phyloP scores from a whole-genome alignment of 53 echinoderm and acorn worm species.

The Hippasteria phrygiana region DNA sequence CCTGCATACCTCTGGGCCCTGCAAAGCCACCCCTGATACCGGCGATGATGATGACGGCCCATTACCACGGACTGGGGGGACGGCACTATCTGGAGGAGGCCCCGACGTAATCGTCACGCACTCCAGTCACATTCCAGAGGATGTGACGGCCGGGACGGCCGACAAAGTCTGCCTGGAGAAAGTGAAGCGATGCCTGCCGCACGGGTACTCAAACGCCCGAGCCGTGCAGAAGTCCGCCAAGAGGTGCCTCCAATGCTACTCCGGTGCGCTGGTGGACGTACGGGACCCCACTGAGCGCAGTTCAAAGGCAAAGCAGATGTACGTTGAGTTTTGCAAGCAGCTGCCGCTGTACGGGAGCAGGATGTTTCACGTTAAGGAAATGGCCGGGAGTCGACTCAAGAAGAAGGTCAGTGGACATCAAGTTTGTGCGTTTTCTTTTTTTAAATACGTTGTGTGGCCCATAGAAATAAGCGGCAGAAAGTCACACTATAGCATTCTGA shows the following conservation, averaged over 20 bases:
- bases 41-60: conserved; percentile 2
- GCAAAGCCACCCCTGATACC: conserved; percentile 2
- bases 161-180: conserved; percentile 52
- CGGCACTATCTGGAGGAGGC: conserved; percentile 7
- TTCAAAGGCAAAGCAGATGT: conserved; percentile 77
- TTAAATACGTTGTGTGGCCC: too few species aligned
- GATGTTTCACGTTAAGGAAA: conserved; percentile 85
- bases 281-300: conserved; percentile 71
- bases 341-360: conserved; percentile 79
- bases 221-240: conserved; percentile 79
- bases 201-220: conserved; percentile 66
- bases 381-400: conserved; percentile 77
- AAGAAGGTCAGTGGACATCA: conserved; percentile 70
- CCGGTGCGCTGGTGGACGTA: conserved; percentile 71
- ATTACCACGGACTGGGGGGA: conserved; percentile 14
- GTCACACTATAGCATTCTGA: too few species aligned
- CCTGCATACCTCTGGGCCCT: conserved; percentile 33
- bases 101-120: conserved; percentile 1
- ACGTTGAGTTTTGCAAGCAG: conserved; percentile 84
- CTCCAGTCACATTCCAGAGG: conserved; percentile 27
- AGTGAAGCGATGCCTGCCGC: conserved; percentile 64
- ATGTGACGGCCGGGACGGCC: neutral
- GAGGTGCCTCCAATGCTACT: conserved; percentile 76
- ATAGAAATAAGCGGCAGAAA: too few species aligned
- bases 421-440: neutral